Evolutionary conservation across 2,888 invertebrate genomes (phyloP), one percentile per base, ranked within the genome.

Genomic region (Conops quadrifasciatus): DNA sequence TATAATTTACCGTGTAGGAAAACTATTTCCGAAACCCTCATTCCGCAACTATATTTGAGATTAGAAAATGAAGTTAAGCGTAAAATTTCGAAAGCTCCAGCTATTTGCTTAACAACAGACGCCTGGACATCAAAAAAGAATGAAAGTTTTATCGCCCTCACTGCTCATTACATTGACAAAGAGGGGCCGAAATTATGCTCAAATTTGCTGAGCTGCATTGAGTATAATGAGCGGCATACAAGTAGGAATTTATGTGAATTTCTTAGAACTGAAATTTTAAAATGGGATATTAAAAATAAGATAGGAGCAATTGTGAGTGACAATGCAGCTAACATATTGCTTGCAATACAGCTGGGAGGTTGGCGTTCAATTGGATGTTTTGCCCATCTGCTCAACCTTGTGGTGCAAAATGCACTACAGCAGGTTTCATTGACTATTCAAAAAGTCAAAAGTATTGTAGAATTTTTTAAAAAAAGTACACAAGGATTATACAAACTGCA

Each of bases 201-300:
- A n/a, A n/a, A n/a, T n/a, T n/a, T n/a, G n/a, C n/a, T n/a, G n/a
- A n/a, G n/a, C n/a, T n/a, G n/a, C 36, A 36, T 36, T 36, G 36
- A 36, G 9, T 36, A 36, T 9, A 36, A 36, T 36, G 36, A 36
- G 36, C 36, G 36, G 36, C 36, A 36, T 36, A 36, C 36, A 7
- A 36, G 36, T 36, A 7, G 4, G 9, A 36, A 36, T 9, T 36
- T 36, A 36, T 70, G 65, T 15, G 36, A 47, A 1, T 65, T 70
- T 59, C 15, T 70, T 21, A 64, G 43, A 47, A 58, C 58, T 24
- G 26, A 49, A 15, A 21, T 51, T 16, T 19, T 15, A 4, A 71
- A 75, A 71, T 75, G 72, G 65, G 67, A 73, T 7, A 74, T 73
- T 53, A 64, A 43, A 36, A 47, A 67, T 43, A 67, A 71, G 63